Evolutionary conservation across 2,888 invertebrate species (phyloP), one percentile per base, ranked within the genome.

Genomic region (Nemotelus pantherinus): DNA sequence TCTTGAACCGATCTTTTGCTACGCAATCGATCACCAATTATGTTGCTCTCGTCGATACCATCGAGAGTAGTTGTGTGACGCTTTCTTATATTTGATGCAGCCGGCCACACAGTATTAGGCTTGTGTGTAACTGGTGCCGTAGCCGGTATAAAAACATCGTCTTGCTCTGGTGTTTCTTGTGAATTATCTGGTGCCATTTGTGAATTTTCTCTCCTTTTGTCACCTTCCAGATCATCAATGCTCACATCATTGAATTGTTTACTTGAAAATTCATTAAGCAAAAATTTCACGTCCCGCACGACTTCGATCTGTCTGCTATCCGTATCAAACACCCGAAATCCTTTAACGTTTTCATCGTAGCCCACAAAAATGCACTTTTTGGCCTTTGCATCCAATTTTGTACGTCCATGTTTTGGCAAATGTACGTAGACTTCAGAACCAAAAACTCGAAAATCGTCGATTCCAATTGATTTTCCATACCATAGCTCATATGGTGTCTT

Each of bases 141-240:
- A 57, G 57, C 10, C 25, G 25, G 25, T 25, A 25, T 25, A 25
- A 25, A 25, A 25, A 25, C 25, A 25, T 25, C 25, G 25, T 25
- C 25, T 25, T 25, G 25, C 25, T 25, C 25, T 25, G 25, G 25
- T 25, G 25, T 25, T 25, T 25, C 25, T 25, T 25, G 25, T 25
- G 25, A 25, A 25, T 25, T 25, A 57, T 57, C 77, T 90, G 91
- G 81, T 90, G 90, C 6, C 85, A 91, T 25, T 50, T 60, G 44
- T 41, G 5, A 58, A 45, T 57, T 60, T 76, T 63, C 78, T 4
- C 5, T 43, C 39, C 39, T 57, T 44, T 79, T 9, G 25, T 9
- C 48, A 55, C 71, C 77, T 71, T 57, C 53, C 10, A n/a, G 25
- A 39, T 9, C 58, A 47, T 47, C 48, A 77, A 44, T 50, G n/a